Conservation (phyloP, 1,140 invertebrate species). For the Harpegnathos saltator region DNA sequence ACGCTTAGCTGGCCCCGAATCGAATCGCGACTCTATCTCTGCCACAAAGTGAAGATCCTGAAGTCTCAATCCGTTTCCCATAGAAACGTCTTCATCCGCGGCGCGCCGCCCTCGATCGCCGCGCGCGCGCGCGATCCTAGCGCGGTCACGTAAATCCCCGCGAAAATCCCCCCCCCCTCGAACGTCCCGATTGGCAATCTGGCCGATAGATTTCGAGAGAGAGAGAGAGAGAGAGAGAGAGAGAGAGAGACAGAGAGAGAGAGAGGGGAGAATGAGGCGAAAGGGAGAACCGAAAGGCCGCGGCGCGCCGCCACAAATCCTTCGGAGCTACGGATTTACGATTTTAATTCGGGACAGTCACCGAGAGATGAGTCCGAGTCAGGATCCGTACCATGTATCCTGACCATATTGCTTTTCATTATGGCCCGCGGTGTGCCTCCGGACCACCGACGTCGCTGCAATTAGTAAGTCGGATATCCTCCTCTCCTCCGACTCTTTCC, state of each 20-base stretch:
- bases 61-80: constrained; percentile 42
- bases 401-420: constrained; percentile 77
- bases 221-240: background rate
- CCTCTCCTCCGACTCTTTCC: constrained; percentile 62
- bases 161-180: too few relatives aligned
- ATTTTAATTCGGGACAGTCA: constrained; percentile 68
- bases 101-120: too few relatives aligned
- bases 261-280: too few relatives aligned
- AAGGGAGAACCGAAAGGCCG: background rate
- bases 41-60: background rate
- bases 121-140: too few relatives aligned
- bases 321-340: constrained; percentile 62
- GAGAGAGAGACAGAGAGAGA: too few relatives aligned
- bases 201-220: too few relatives aligned
- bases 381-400: constrained; percentile 61
- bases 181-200: too few relatives aligned
- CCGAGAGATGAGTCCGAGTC: constrained; percentile 59
- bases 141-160: too few relatives aligned
- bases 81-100: constrained; percentile 38
- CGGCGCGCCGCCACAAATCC: constrained; percentile 51
- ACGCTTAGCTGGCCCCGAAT: constrained; percentile 33
- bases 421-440: constrained; percentile 69
- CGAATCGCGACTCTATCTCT: constrained; percentile 37
- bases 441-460: constrained; percentile 79
- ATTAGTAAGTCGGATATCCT: constrained; percentile 80